Evolutionary conservation across 1,140 invertebrate species (phyloP), one percentile per base, ranked within the genome.

Genomic region (Muscidifurax raptorellus): DNA sequence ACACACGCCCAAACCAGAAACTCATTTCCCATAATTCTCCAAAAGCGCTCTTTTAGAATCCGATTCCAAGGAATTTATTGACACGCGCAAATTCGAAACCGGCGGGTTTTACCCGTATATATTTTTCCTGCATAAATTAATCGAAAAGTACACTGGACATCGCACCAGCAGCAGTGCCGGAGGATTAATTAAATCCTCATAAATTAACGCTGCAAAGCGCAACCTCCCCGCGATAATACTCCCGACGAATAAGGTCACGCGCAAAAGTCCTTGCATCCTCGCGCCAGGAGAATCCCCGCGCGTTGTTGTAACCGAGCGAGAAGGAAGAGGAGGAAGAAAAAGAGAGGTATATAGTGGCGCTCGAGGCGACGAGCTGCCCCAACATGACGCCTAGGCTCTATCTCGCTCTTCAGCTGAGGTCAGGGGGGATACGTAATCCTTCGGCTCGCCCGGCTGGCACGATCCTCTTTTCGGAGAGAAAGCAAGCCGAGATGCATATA

Each of bases 381-480:
- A 64, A 82, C 47, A 12, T 44, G 66, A 64, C n/a, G 79, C 67
- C 32, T 59, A 59, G 52, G 44, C 15, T 47, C 44, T 47, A 13
- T 47, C 22, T 59, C 52, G n/a, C 22, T 7, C 30, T 67, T 3
- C 2, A 12, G 36, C 36, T 69, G 52, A 75, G 80, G 47, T 82
- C 80, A 74, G 52, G 27, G 52, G 79, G 30, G 30, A 82, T 82
- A 82, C 80, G 59, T 82, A 82, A 82, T 74, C 71, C 71, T 59
- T 40, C 13, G 67, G 27, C 27, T 72, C 67, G 71, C 75, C 47
- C n/a, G 30, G 10, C 66, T n/a, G 28, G n/a, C 80, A 82, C 47
- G 71, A 75, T 75, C 30, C 52, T 75, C 32, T 59, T 71, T 75
- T 82, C 47, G 44, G 44, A 27, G 40, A 52, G 40, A 59, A n/a